Conservation (phyloP, 1,140 invertebrate species). For the Penaeus chinensis region DNA sequence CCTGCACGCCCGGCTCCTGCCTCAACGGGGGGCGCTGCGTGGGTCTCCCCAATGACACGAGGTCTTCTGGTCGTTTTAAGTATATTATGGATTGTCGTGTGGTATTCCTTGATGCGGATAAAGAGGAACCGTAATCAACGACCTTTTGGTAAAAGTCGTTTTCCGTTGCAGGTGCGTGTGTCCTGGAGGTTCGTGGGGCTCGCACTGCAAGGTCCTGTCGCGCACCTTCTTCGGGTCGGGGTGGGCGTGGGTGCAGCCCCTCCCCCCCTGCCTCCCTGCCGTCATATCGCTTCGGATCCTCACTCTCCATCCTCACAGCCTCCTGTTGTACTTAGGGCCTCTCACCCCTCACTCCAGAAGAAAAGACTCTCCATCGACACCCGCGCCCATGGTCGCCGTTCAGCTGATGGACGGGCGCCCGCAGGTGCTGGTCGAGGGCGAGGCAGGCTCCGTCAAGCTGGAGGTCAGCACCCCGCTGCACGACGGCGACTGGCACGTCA, state of each 20-base stretch:
- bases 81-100: neutral
- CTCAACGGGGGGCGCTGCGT: conserved; percentile 96
- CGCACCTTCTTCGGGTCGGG: conserved; percentile 91
- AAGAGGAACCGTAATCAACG: neutral
- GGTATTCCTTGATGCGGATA: neutral
- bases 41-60: conserved; percentile 68
- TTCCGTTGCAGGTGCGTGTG: conserved; percentile 80
- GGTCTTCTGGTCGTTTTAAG: conserved; percentile 69
- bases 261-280: conserved; percentile 95
- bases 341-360: conserved; percentile 88
- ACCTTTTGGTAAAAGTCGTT: neutral
- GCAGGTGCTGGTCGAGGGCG: conserved; percentile 90
- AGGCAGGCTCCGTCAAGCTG: conserved; percentile 89
- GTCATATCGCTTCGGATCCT: conserved; percentile 95
- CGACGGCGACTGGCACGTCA: conserved; percentile 94
- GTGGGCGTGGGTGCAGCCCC: conserved; percentile 94
- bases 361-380: neutral
- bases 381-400: conserved; percentile 75
- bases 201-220: conserved; percentile 93
- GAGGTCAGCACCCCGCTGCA: conserved; percentile 83
- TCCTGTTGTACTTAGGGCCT: conserved; percentile 95
- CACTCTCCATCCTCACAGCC: conserved; percentile 86
- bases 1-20: conserved; percentile 88
- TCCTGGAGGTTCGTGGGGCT: conserved; percentile 89
- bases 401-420: conserved; percentile 93